Conservation (phyloP, 2,113 vertebrate genomes). For the Nothoprocta perdicaria region DNA sequence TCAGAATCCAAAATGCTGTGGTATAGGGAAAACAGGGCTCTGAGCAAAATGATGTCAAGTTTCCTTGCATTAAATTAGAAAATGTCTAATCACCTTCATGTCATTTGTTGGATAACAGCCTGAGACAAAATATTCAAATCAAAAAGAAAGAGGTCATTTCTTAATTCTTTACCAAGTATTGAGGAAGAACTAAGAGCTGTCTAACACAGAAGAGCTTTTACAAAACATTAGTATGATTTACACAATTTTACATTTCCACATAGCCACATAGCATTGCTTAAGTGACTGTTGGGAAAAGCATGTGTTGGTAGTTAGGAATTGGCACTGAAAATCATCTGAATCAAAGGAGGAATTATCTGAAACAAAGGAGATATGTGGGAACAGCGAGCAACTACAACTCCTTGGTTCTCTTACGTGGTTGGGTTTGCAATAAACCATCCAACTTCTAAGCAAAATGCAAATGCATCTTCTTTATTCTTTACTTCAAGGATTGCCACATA, state of each 20-base stretch:
- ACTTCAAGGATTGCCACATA: not conserved
- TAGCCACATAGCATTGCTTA: not conserved
- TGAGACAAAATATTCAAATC: not conserved
- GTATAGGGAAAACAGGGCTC: slow-evolving; percentile 7
- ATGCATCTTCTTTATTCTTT: not conserved
- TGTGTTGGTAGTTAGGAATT: not conserved
- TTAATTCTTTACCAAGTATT: slow-evolving; percentile 6
- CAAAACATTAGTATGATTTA: slow-evolving; percentile 18
- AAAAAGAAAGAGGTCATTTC: slow-evolving; percentile 20
- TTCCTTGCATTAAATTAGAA: slow-evolving; percentile 10
- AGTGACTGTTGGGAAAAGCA: not conserved
- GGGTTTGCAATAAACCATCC: not conserved
- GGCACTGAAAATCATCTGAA: slow-evolving; percentile 27
- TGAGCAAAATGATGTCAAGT: slow-evolving; percentile 15
- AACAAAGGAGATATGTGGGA: not conserved
- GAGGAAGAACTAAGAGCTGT: not conserved
- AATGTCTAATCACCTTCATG: not conserved
- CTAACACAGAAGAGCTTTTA: slow-evolving; percentile 39
- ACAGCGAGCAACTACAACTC: too few relatives aligned
- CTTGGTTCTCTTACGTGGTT: fast-evolving
- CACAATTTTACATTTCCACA: slow-evolving; percentile 24
- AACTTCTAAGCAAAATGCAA: not conserved
- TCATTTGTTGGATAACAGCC: slow-evolving; percentile 5
- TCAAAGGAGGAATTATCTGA: slow-evolving; percentile 10
- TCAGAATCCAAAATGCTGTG: not conserved